Evolutionary conservation across 2,113 vertebrate genomes (phyloP), one percentile per base, ranked within the genome.

Genomic region (Cyprinodon brontotheroides): DNA sequence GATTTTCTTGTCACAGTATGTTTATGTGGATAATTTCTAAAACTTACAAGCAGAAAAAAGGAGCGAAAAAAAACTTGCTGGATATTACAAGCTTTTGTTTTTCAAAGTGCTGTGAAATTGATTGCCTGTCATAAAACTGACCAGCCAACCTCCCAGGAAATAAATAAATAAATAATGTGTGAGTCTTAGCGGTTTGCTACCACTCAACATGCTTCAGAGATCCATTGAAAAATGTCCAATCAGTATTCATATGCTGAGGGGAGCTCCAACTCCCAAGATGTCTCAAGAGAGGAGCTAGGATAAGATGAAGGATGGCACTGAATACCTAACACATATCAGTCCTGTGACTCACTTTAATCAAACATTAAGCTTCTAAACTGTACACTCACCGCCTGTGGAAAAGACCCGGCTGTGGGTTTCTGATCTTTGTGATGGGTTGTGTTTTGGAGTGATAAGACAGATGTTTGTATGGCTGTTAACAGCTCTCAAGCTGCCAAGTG

Each of bases 161-260:
- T 29, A 53, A 68, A 64, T 64, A 71, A 50, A 75, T 78, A 71
- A 22, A 65, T 38, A 71, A 73, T 68, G 45, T 10, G 22, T 9
- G 22, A 84, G 78, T 81, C 70, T 76, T 75, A 3, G 41, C 66
- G 75, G 73, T 82, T 86, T 81, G 61, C 67, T 75, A 47, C 65
- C 61, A 76, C 80, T 85, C 78, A 85, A 68, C 83, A 89, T 60
- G 82, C 85, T 79, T 77, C 83, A 76, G 81, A 86, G 86, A 36
- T 62, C 72, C 77, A 82, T 86, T 88, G 86, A 83, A 89, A 87
- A 91, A 91, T 84, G 84, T 71, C 86, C 90, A 80, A 92, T 93
- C 89, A 93, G 91, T 92, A 93, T 93, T 93, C 91, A 91, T 91
- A 90, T 80, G 87, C 86, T 75, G 89, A 86, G 74, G 73, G 82